Evolutionary conservation across 2,113 vertebrate species (phyloP).

Genomic region (Chauna torquata): DNA sequence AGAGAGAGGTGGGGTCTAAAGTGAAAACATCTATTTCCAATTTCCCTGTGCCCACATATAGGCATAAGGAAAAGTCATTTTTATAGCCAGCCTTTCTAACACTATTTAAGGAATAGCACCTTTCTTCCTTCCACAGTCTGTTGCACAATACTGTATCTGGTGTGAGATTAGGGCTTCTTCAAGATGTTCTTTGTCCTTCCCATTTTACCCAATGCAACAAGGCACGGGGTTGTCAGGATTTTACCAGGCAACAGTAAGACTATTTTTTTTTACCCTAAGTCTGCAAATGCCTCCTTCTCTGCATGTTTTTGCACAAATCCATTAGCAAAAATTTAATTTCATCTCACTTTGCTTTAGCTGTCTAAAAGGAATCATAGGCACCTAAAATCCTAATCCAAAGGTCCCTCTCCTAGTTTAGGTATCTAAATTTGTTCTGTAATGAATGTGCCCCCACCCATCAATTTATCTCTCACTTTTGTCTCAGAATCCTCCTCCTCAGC

Average conservation of each 20-base stretch:
- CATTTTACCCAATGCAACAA: background rate
- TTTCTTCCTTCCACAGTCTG: background rate
- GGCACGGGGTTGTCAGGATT: background rate
- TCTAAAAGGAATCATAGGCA: background rate
- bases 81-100: background rate
- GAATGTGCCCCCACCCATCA: background rate
- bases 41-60: background rate
- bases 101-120: background rate
- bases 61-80: background rate
- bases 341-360: background rate
- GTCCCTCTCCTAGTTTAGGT: background rate
- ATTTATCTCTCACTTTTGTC: background rate
- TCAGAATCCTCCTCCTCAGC: background rate
- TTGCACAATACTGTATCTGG: background rate
- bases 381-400: background rate
- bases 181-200: background rate
- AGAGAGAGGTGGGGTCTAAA: background rate
- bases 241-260: background rate
- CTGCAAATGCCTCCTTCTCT: background rate
- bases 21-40: background rate
- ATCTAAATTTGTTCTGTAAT: background rate
- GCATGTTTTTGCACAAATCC: background rate
- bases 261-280: background rate
- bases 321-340: background rate
- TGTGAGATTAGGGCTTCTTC: background rate